Conservation (phyloP, 2,888 invertebrate genomes). For the Caenorhabditis japonica region DNA sequence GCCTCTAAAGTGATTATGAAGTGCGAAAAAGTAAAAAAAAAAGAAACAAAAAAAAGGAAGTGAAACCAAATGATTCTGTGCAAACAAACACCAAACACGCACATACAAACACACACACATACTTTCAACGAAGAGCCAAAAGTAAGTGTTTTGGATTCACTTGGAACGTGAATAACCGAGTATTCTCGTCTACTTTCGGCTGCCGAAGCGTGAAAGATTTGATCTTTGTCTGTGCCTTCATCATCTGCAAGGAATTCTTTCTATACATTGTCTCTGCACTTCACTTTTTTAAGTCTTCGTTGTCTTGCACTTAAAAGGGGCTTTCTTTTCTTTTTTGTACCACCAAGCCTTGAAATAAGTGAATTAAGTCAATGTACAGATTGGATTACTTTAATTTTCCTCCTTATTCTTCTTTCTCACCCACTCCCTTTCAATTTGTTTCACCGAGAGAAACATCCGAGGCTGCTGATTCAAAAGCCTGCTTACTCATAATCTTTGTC, state of each 20-base stretch:
- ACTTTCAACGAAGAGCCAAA: slow-evolving; percentile 5
- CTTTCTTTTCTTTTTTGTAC: not conserved
- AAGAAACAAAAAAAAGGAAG: not conserved
- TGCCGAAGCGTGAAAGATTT: slow-evolving; percentile 47
- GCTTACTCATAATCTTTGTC: slow-evolving; percentile 48
- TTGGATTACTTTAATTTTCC: slow-evolving; percentile 50
- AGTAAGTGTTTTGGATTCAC: slow-evolving; percentile 43
- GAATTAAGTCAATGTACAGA: slow-evolving; percentile 50
- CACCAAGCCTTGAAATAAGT: slow-evolving; percentile 24
- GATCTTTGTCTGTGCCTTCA: slow-evolving; percentile 38
- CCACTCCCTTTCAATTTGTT: slow-evolving; percentile 41
- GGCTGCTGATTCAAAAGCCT: slow-evolving; percentile 8
- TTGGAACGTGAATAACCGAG: slow-evolving; percentile 43
- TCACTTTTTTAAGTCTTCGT: slow-evolving; percentile 1
- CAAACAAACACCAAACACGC: slow-evolving; percentile 11
- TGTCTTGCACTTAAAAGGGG: slow-evolving; percentile 4
- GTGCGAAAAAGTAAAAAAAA: no score
- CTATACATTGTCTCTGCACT: not conserved
- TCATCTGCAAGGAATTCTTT: not conserved
- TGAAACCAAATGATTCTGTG: slow-evolving; percentile 24
- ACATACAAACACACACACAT: not conserved
- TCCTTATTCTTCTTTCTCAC: slow-evolving; percentile 7
- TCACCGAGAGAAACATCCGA: no score
- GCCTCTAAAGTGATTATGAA: no score
- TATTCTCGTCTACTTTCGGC: slow-evolving; percentile 34